A percentile compares a stretch with the other conserved stretches of the same genome.
phyloP scores from a whole-genome alignment of 2,797 vertebrate genomes.

The Arctocebus calabarensis region DNA sequence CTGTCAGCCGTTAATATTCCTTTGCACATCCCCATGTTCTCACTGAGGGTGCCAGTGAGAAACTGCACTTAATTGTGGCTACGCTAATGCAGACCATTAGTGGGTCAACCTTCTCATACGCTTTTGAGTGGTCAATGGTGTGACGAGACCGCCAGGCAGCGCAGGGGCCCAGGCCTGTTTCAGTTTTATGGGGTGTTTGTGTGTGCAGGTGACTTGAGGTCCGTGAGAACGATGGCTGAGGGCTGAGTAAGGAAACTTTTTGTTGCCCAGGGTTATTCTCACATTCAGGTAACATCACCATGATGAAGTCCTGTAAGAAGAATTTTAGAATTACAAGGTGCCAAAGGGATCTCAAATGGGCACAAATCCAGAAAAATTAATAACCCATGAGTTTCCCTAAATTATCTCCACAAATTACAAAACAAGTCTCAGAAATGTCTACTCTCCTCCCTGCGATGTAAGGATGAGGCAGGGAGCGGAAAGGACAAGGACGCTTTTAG shows the following conservation, averaged over 20 bases:
- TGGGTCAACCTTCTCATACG: rapidly evolving
- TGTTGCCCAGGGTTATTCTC: neutral
- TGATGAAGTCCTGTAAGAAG: neutral
- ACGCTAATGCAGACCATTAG: too few relatives aligned
- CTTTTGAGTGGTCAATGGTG: rapidly evolving
- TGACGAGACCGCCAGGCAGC: rapidly evolving
- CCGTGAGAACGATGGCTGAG: rapidly evolving
- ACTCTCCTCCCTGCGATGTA: neutral
- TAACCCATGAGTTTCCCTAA: neutral
- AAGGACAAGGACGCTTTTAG: too few relatives aligned
- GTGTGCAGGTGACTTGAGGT: rapidly evolving
- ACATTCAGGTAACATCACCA: rapidly evolving
- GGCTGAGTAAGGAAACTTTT: neutral
- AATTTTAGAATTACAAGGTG: neutral
- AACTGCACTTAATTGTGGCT: rapidly evolving
- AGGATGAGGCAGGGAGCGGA: neutral
- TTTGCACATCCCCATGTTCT: rapidly evolving
- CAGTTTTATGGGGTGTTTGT: rapidly evolving
- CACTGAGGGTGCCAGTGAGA: neutral
- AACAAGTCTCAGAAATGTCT: neutral
- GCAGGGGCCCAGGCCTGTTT: rapidly evolving
- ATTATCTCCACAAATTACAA: neutral
- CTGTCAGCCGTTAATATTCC: rapidly evolving
- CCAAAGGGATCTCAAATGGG: neutral
- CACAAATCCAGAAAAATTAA: neutral